Percentiles rank a stretch among this genome's conserved stretches.
These are phyloP conservation scores for Gymnoscopelus braueri DNA, from an alignment of 2,797 vertebrate genomes.

Conservation along the genomic window DNA sequence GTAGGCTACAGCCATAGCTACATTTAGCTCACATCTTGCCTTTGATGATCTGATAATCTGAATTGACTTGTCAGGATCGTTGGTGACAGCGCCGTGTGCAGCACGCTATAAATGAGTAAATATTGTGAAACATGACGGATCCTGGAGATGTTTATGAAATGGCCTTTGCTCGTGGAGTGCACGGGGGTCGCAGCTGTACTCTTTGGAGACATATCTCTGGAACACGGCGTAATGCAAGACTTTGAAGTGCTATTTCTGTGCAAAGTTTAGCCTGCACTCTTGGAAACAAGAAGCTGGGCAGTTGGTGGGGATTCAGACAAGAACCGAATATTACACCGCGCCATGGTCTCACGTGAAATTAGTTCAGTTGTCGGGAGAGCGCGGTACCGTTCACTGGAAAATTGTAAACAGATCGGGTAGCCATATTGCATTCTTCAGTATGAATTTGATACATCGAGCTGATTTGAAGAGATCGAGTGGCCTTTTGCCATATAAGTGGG, in stretches of 20 bases:
- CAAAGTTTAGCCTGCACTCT: constrained; percentile 56
- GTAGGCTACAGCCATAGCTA: neutral
- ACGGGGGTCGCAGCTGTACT: constrained; percentile 67
- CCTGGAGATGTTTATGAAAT: constrained; percentile 72
- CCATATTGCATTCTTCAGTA: constrained; percentile 41
- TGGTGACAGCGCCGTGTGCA: constrained; percentile 71
- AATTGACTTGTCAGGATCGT: constrained; percentile 72
- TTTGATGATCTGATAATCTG: neutral
- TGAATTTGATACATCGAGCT: constrained; percentile 23
- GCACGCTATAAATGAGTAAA: constrained; percentile 72
- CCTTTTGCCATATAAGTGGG: constrained; percentile 24
- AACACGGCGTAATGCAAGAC: constrained; percentile 65
- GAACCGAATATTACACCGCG: constrained; percentile 20
- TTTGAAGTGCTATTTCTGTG: constrained; percentile 72
- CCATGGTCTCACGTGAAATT: constrained; percentile 40
- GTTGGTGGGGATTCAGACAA: constrained; percentile 40
- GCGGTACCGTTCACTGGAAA: constrained; percentile 35
- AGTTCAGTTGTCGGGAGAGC: constrained; percentile 17
- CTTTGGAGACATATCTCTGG: constrained; percentile 57
- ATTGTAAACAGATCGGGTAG: constrained; percentile 42
- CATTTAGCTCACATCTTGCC: too few species aligned
- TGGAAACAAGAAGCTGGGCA: constrained; percentile 45
- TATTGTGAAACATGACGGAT: constrained; percentile 72
- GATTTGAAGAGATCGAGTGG: constrained; percentile 18
- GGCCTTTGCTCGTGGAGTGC: constrained; percentile 62